phyloP scores from a whole-genome alignment of 2,113 vertebrate species.

The Boleophthalmus pectinirostris region DNA sequence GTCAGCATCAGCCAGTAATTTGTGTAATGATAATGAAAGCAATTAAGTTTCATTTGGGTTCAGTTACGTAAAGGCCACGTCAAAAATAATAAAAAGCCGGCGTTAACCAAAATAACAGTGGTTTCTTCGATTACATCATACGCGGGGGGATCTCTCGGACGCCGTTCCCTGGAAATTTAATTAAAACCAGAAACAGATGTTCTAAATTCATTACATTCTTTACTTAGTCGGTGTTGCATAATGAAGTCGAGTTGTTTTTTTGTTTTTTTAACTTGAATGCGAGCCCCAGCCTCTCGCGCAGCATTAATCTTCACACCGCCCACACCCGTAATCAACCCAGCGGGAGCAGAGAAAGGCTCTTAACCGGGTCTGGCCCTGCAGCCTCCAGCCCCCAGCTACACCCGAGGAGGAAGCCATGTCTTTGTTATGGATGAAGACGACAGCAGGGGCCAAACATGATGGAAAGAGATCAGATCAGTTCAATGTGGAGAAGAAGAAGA shows the following conservation, averaged over 20 bases:
- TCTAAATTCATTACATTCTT: slow-evolving; percentile 1
- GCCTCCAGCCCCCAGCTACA: slow-evolving; percentile 14
- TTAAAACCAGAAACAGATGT: slow-evolving; percentile 21
- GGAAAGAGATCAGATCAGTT: not conserved
- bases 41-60: not conserved
- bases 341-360: slow-evolving; percentile 39
- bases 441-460: not conserved
- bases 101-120: not conserved
- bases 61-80: not conserved
- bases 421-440: not conserved
- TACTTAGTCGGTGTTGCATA: not conserved
- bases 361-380: slow-evolving; percentile 41
- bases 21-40: too few species aligned
- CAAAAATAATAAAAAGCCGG: not conserved
- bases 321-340: slow-evolving; percentile 46
- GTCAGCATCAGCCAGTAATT: not conserved
- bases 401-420: not conserved
- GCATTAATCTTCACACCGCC: slow-evolving; percentile 41
- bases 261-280: slow-evolving; percentile 31
- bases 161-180: not conserved
- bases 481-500: not conserved
- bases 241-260: slow-evolving; percentile 17
- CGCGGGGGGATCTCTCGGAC: not conserved
- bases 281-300: slow-evolving; percentile 26
- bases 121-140: not conserved